These are phyloP conservation scores for Pocillopora verrucosa DNA, from an alignment of 64 coral and sea anemone species.

Conservation along the genomic window DNA sequence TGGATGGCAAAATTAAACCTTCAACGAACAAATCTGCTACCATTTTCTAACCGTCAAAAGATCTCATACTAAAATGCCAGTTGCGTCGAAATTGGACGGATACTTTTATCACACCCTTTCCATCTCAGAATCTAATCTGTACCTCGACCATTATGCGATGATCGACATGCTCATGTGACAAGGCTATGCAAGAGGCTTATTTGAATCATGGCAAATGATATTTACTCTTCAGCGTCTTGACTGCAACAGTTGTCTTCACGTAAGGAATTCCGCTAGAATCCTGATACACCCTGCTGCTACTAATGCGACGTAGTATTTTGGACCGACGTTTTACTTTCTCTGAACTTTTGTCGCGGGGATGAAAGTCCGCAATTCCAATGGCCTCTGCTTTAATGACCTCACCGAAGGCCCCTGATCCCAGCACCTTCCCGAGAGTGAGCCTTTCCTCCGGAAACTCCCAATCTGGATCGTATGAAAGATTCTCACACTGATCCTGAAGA, in stretches of 20 bases:
- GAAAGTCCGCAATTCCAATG: constrained; percentile 44
- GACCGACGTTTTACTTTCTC: background rate
- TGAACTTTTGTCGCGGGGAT: constrained; percentile 22
- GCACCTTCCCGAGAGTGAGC: constrained; percentile 42
- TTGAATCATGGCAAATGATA: background rate
- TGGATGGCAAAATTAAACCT: no score
- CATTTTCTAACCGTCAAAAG: no score
- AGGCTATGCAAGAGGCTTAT: no score
- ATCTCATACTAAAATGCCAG: no score
- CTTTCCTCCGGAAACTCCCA: constrained; percentile 75
- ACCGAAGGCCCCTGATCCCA: constrained; percentile 59
- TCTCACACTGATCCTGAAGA: constrained; percentile 43
- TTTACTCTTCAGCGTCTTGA: constrained; percentile 74
- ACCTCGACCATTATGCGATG: no score
- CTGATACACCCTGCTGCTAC: background rate
- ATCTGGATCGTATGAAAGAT: constrained; percentile 43
- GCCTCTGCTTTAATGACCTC: constrained; percentile 67
- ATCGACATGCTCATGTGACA: no score
- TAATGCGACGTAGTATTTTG: constrained; percentile 7
- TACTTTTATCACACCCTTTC: no score
- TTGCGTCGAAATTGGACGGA: no score
- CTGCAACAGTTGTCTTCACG: constrained; percentile 72
- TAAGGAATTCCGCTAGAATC: constrained; percentile 47
- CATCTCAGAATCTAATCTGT: no score
- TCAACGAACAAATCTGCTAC: no score